A percentile compares a stretch with the other conserved stretches of the same genome.
Conservation (phyloP, 2,797 vertebrate species). For the Pelochelys cantorii region DNA sequence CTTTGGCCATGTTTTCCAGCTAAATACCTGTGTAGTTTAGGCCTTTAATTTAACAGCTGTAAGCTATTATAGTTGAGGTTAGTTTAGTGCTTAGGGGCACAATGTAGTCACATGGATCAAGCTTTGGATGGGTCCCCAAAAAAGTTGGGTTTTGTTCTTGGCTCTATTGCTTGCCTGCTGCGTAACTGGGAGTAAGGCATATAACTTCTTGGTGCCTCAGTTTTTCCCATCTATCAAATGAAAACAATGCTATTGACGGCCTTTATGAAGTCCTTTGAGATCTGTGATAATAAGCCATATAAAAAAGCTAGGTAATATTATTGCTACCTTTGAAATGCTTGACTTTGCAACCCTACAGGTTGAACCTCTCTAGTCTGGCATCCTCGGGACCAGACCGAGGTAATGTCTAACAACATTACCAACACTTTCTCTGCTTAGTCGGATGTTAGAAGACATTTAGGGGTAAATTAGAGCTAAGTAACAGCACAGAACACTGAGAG, state of each 20-base stretch:
- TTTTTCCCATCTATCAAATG: not conserved
- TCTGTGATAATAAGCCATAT: not conserved
- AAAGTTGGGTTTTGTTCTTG: not conserved
- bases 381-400: too few relatives aligned
- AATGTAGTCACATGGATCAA: not conserved
- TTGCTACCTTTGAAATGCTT: not conserved
- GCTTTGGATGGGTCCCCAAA: too few relatives aligned
- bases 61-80: not conserved
- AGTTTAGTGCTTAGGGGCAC: not conserved
- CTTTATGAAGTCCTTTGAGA: not conserved
- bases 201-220: not conserved
- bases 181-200: not conserved
- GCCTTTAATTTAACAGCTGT: not conserved
- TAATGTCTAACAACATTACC: too few relatives aligned
- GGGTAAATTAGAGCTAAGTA: too few relatives aligned
- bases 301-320: not conserved
- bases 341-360: not conserved
- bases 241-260: not conserved
- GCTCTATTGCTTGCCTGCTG: not conserved
- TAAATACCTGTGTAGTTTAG: not conserved
- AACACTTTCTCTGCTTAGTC: too few relatives aligned
- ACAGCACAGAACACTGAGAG: too few relatives aligned
- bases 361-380: too few relatives aligned
- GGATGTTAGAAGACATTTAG: too few relatives aligned
- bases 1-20: not conserved